A percentile compares a stretch with the other conserved stretches of the same genome.
These are phyloP conservation scores for Bombus superbus DNA, from an alignment of 1,140 invertebrate species.

Conservation along the genomic window DNA sequence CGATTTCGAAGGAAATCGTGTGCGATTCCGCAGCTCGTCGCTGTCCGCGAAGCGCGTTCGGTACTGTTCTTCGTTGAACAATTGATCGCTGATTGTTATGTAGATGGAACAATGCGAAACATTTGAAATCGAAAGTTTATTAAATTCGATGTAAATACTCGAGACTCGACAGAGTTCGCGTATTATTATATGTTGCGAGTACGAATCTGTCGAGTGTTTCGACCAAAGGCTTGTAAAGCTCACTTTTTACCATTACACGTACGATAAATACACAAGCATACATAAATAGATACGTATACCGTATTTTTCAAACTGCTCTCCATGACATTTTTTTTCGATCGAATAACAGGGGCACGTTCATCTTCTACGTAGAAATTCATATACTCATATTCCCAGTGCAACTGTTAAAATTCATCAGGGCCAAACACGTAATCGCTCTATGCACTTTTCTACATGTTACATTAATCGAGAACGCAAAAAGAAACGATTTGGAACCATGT, in stretches of 20 bases:
- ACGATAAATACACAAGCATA: neutral
- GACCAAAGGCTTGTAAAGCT: constrained; percentile 38
- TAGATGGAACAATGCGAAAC: neutral
- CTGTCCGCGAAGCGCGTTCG: neutral
- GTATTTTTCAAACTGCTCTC: neutral
- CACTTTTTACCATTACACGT: neutral
- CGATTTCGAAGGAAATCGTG: neutral
- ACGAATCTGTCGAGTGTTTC: constrained; percentile 31
- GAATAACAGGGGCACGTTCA: neutral
- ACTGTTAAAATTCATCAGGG: constrained; percentile 7
- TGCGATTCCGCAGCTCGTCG: neutral
- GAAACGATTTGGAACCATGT: constrained; percentile 28
- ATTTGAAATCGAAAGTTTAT: constrained; percentile 8
- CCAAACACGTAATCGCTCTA: constrained; percentile 15
- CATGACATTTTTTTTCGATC: neutral
- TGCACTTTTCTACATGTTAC: constrained; percentile 56
- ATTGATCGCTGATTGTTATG: neutral
- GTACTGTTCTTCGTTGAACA: neutral
- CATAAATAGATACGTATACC: too few relatives aligned
- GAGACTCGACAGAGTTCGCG: constrained; percentile 13
- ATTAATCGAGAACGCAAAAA: constrained; percentile 18
- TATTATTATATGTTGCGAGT: neutral
- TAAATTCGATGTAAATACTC: constrained; percentile 27
- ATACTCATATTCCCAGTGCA: neutral
- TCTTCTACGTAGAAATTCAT: neutral